Evolutionary conservation across 2,797 vertebrate genomes (phyloP).

Genomic region (Enteromius treurensis): DNA sequence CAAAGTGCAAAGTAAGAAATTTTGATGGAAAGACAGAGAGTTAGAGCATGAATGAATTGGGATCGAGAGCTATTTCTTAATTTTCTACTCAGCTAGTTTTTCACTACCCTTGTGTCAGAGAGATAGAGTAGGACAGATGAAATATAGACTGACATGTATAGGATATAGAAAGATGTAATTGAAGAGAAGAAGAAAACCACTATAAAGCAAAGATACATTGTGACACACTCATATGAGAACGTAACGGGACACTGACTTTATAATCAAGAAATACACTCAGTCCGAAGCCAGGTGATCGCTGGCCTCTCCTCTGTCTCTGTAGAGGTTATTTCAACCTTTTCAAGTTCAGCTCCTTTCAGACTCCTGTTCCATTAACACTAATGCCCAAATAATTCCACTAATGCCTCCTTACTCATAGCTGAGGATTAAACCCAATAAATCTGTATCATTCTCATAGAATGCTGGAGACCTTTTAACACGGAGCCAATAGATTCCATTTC

Average conservation of each 20-base stretch:
- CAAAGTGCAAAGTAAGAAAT: slow-evolving; percentile 13
- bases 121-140: slow-evolving; percentile 7
- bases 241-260: slow-evolving; percentile 41
- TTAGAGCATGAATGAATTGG: not conserved
- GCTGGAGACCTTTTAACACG: slow-evolving; percentile 51
- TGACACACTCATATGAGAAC: slow-evolving; percentile 27
- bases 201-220: slow-evolving; percentile 18
- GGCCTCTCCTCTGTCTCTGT: slow-evolving; percentile 2
- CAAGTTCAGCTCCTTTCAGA: slow-evolving; percentile 27
- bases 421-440: slow-evolving; percentile 58
- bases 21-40: slow-evolving; percentile 2
- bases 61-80: slow-evolving; percentile 21
- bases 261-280: slow-evolving; percentile 46
- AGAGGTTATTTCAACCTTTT: slow-evolving; percentile 50
- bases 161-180: slow-evolving; percentile 18
- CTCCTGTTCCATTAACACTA: slow-evolving; percentile 53
- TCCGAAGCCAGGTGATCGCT: slow-evolving; percentile 31
- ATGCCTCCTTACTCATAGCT: slow-evolving; percentile 41
- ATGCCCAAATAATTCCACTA: slow-evolving; percentile 51
- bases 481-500: slow-evolving; percentile 47
- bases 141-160: slow-evolving; percentile 11
- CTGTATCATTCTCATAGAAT: slow-evolving; percentile 55
- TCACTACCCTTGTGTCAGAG: slow-evolving; percentile 20
- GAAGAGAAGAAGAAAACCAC: slow-evolving; percentile 29
- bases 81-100: slow-evolving; percentile 48